These are phyloP conservation scores for Archocentrus centrarchus DNA, from an alignment of 2,113 vertebrate species.

Conservation along the genomic window DNA sequence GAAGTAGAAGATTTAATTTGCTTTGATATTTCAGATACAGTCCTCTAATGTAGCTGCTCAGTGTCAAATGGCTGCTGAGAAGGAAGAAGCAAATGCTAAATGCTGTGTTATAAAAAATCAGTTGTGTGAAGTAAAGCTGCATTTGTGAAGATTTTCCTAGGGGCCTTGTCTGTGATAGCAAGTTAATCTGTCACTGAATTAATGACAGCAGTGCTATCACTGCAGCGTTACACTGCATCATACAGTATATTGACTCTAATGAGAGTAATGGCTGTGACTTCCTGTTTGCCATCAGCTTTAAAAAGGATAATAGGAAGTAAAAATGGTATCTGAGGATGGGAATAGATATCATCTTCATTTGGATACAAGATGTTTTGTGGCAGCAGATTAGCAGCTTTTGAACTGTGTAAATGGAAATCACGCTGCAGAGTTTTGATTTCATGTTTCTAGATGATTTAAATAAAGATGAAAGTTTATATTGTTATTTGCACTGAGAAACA, in stretches of 20 bases:
- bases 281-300: conserved; percentile 5
- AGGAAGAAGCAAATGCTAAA: background rate
- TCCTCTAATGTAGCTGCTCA: background rate
- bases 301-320: background rate
- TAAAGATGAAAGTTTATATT: background rate
- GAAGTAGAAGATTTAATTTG: background rate
- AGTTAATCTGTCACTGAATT: conserved; percentile 15
- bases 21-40: background rate
- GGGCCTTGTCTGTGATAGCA: background rate
- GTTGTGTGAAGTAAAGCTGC: background rate
- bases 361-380: background rate
- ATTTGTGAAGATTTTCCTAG: background rate
- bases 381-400: background rate
- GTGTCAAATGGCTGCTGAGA: background rate
- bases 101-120: background rate
- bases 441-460: background rate
- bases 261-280: conserved; percentile 15
- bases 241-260: conserved; percentile 11
- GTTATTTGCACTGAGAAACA: background rate
- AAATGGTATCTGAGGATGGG: background rate
- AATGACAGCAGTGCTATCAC: background rate
- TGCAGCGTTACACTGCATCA: background rate
- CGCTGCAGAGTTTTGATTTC: background rate
- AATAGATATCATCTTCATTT: background rate
- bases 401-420: background rate